These are phyloP conservation scores for Medauroidea extradentata DNA, from an alignment of 1,140 invertebrate genomes.

Conservation along the genomic window DNA sequence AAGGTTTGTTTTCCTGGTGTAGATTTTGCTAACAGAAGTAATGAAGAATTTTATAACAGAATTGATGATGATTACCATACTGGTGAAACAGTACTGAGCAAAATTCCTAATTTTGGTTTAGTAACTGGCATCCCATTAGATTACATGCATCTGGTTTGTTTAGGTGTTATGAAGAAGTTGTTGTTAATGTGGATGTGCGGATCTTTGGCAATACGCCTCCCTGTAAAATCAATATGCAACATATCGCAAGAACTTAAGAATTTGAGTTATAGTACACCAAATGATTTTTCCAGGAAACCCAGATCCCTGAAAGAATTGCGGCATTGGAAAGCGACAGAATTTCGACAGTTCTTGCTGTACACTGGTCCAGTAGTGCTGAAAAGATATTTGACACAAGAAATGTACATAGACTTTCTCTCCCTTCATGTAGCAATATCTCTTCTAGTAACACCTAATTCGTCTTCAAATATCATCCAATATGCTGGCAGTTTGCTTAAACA, in stretches of 20 bases:
- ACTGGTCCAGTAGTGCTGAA: slow-evolving; percentile 19
- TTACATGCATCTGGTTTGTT: slow-evolving; percentile 25
- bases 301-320: slow-evolving; percentile 7
- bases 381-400: not conserved
- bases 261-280: slow-evolving; percentile 5
- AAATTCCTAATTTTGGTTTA: slow-evolving; percentile 15
- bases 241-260: not conserved
- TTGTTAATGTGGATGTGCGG: slow-evolving; percentile 10
- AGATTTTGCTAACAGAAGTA: slow-evolving; percentile 5
- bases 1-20: slow-evolving; percentile 11
- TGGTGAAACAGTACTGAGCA: slow-evolving; percentile 9
- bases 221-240: not conserved
- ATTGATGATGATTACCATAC: slow-evolving; percentile 10
- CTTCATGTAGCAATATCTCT: slow-evolving; percentile 23
- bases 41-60: slow-evolving; percentile 10
- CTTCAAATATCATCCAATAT: slow-evolving; percentile 10
- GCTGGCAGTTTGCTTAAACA: slow-evolving; percentile 26
- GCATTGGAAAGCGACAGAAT: slow-evolving; percentile 17
- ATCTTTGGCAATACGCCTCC: not conserved
- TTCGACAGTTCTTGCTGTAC: slow-evolving; percentile 14
- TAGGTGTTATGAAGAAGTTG: slow-evolving; percentile 22
- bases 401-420: slow-evolving; percentile 15
- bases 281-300: slow-evolving; percentile 18
- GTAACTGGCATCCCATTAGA: slow-evolving; percentile 24
- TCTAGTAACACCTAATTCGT: not conserved